These are phyloP conservation scores for Macrocentrus cingulum DNA, from an alignment of 1,140 invertebrate genomes.

Conservation along the genomic window DNA sequence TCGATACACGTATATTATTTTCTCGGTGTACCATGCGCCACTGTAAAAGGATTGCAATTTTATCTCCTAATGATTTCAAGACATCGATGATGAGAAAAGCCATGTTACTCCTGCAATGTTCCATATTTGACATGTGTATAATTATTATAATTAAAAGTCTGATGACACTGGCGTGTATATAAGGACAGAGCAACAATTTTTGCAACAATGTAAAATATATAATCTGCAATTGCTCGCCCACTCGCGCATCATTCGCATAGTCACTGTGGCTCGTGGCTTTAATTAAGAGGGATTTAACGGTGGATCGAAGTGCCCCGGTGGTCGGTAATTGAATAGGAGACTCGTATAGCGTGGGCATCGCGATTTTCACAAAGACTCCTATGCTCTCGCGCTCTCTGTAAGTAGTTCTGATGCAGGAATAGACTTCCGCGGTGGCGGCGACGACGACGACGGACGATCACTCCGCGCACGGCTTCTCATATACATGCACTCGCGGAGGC, in stretches of 20 bases:
- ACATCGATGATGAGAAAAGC: too few relatives aligned
- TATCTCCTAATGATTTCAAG: too few relatives aligned
- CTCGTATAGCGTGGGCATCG: conserved; percentile 14
- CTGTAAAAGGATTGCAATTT: too few relatives aligned
- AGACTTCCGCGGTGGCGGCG: neutral
- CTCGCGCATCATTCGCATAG: neutral
- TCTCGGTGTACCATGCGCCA: too few relatives aligned
- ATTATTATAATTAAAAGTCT: too few relatives aligned
- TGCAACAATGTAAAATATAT: conserved; percentile 14
- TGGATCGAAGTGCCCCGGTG: conserved; percentile 22
- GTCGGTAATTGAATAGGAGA: conserved; percentile 25
- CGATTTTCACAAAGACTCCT: conserved; percentile 6
- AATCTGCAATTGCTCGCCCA: conserved; percentile 4
- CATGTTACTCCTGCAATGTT: too few relatives aligned
- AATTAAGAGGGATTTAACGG: conserved; percentile 30
- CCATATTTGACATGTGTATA: too few relatives aligned
- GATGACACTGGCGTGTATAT: too few relatives aligned
- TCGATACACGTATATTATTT: too few relatives aligned
- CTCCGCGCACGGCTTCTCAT: too few relatives aligned
- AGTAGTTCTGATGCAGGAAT: neutral
- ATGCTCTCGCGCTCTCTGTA: neutral
- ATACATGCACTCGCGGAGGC: too few relatives aligned
- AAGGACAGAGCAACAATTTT: neutral
- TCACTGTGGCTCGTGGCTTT: conserved; percentile 12
- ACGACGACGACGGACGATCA: too few relatives aligned